phyloP scores from a whole-genome alignment of 37 sponge, comb jelly and placozoan genomes.

The Petrosia ficiformis region DNA sequence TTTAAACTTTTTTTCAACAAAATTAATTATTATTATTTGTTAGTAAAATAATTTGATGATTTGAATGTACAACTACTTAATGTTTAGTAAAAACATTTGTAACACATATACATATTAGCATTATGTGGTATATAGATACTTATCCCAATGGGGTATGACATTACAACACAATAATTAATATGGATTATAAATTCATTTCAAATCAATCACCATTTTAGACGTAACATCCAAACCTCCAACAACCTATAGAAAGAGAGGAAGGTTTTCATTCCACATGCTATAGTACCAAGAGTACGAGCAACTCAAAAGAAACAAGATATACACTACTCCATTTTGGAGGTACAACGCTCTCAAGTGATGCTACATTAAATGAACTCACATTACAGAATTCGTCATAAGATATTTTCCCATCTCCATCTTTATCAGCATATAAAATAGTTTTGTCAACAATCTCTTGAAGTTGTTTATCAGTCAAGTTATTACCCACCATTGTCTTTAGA shows the following conservation, averaged over 20 bases:
- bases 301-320: background rate
- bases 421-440: conserved; percentile 98
- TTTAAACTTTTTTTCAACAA: too few relatives aligned
- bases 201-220: conserved; percentile 70
- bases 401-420: conserved; percentile 98
- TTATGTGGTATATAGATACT: too few relatives aligned
- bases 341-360: background rate
- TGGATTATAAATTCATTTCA: conserved; percentile 11
- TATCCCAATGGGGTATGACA: too few relatives aligned
- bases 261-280: conserved; percentile 8
- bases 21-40: too few relatives aligned
- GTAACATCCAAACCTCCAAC: conserved; percentile 72
- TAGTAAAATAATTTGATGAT: too few relatives aligned
- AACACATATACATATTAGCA: too few relatives aligned
- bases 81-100: too few relatives aligned
- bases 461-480: conserved; percentile 95
- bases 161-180: too few relatives aligned
- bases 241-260: conserved; percentile 41
- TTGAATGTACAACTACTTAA: too few relatives aligned
- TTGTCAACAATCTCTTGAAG: conserved; percentile 99
- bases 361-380: conserved; percentile 41
- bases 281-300: background rate
- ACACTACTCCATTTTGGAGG: too few relatives aligned
- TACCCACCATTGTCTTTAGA: conserved; percentile 99
- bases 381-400: conserved; percentile 92